Evolutionary conservation across 2,113 vertebrate species (phyloP).

Genomic region (Heterocephalus glaber): DNA sequence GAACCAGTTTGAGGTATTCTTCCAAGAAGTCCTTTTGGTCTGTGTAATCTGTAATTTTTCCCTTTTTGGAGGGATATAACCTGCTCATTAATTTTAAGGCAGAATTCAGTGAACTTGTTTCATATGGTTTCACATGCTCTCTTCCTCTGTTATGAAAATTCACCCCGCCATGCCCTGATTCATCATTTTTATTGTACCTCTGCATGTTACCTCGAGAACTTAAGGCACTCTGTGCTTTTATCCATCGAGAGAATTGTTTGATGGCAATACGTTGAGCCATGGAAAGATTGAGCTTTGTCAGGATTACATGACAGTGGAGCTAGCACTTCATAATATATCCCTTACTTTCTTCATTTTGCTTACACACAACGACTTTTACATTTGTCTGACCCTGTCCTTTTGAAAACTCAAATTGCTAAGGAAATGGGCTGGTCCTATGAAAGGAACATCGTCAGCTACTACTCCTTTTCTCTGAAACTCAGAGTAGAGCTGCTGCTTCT

Average conservation of each 20-base stretch:
- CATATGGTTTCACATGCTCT: neutral
- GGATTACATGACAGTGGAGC: neutral
- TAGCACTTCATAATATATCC: neutral
- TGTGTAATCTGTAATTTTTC: neutral
- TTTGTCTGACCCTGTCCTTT: neutral
- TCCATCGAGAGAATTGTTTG: neutral
- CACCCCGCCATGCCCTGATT: neutral
- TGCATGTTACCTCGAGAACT: neutral
- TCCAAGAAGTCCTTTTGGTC: neutral
- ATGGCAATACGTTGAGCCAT: neutral
- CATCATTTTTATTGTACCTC: slow-evolving; percentile 49
- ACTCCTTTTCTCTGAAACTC: neutral
- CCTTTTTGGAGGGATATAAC: slow-evolving; percentile 12
- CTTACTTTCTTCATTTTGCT: slow-evolving; percentile 34
- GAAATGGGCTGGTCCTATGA: neutral
- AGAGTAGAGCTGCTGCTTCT: neutral
- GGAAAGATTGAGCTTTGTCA: neutral
- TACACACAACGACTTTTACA: neutral
- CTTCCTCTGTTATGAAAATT: neutral
- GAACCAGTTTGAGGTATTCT: slow-evolving; percentile 42
- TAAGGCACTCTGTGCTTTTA: neutral
- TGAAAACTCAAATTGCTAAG: neutral
- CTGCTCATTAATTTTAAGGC: slow-evolving; percentile 15
- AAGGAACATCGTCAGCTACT: neutral
- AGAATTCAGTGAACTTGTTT: slow-evolving; percentile 50